Evolutionary conservation across 1,140 invertebrate genomes (phyloP).

Genomic region (Aphis gossypii): DNA sequence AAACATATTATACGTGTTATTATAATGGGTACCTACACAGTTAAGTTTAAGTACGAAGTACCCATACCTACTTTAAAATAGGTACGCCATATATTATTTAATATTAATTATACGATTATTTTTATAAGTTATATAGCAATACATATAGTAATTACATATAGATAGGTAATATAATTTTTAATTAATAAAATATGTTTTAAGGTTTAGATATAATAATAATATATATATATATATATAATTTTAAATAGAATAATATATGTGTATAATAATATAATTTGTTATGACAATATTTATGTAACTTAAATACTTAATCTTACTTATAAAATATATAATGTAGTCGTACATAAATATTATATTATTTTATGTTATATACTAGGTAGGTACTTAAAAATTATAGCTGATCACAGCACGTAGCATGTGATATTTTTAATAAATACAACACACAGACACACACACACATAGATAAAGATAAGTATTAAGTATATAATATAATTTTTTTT

Average conservation of each 20-base stretch:
- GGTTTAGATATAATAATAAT: background rate
- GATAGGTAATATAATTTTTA: background rate
- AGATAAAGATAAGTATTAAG: background rate
- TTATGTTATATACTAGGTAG: background rate
- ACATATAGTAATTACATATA: background rate
- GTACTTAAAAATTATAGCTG: background rate
- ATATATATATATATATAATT: background rate
- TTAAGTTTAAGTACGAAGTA: no score
- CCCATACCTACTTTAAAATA: background rate
- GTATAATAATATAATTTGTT: no score
- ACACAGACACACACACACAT: background rate
- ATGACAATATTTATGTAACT: background rate
- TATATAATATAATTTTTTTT: background rate
- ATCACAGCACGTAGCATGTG: background rate
- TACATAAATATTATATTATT: conserved; percentile 9
- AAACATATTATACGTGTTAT: background rate
- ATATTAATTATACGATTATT: background rate
- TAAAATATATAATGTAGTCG: background rate
- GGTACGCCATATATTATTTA: background rate
- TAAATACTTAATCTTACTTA: background rate
- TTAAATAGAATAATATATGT: background rate
- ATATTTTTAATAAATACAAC: background rate
- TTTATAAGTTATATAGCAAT: background rate
- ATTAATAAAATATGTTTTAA: background rate
- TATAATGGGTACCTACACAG: background rate